Base-by-base conservation (phyloP, 1,140 invertebrate species). In the Apis cerana region DNA sequence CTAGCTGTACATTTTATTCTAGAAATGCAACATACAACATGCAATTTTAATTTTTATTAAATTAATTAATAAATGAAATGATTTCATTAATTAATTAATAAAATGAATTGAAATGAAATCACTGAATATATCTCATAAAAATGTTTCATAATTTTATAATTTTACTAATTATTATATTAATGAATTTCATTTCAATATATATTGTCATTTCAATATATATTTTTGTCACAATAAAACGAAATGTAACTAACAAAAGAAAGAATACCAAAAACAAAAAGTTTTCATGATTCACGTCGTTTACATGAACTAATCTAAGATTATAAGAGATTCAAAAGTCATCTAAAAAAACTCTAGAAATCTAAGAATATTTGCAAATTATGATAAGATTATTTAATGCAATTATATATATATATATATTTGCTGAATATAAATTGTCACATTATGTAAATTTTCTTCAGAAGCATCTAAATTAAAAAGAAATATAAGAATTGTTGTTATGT, bases 391-490 rank as follows among this genome's bases (percentile, higher is more conserved):
- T 50, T 52, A 62, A 52, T 17, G 48, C 12, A 9, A 9, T 13
- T 17, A 33, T 43, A 43, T 0, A 43, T 43, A 43, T 0, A 43
- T 7, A 43, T 43, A 43, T 48, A n/a, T 74, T 64, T 74, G 59
- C 58, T 48, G 59, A 50, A 48, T 80, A 50, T 3, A 65, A 80
- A 80, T 80, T 10, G 50, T 8, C 8, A 10, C 8, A 74, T 80
- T 80, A 80, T 80, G 78, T 27, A 80, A 74, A 80, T 13, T 9
- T 15, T 19, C 68, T 23, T 70, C 43, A 17, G 21, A 23, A 50
- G 27, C 27, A 69, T 59, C 52, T 10, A 2, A 21, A 54, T 19
- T 15, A 78, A 27, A 72, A 43, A 21, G 11, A 33, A 10, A 33
- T 21, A 33, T 67, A 33, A 10, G 33, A 43, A n/a, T n/a, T n/a